A percentile compares a stretch with the other conserved stretches of the same genome.
These are phyloP conservation scores for Drosophila malerkotliana DNA, from an alignment of 1,140 invertebrate genomes.

Conservation along the genomic window DNA sequence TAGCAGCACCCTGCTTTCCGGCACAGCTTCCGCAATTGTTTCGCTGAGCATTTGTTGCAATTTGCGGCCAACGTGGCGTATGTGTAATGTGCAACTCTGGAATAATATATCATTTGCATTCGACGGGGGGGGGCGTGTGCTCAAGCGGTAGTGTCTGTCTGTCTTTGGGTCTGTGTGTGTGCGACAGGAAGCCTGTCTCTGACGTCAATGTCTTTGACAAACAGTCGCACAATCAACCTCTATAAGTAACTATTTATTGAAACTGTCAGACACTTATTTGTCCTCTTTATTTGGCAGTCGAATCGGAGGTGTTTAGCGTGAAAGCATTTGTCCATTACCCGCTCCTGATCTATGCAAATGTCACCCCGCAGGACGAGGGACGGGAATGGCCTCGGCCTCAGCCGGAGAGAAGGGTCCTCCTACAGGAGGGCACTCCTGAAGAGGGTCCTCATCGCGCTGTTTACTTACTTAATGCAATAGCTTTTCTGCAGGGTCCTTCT, in stretches of 20 bases:
- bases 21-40: constrained; percentile 12
- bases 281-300: constrained; percentile 43
- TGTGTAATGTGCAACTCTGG: constrained; percentile 42
- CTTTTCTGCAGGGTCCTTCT: constrained; percentile 24
- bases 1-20: constrained; percentile 22
- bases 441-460: constrained; percentile 24
- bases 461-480: constrained; percentile 54
- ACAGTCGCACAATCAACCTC: constrained; percentile 7
- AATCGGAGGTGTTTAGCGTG: constrained; percentile 44
- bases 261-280: constrained; percentile 42
- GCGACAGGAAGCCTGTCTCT: constrained; percentile 13
- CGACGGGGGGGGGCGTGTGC: background rate
- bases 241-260: constrained; percentile 37
- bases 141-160: background rate
- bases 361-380: constrained; percentile 6
- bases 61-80: constrained; percentile 46
- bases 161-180: background rate
- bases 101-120: constrained; percentile 49
- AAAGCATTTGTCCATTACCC: constrained; percentile 51
- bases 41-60: constrained; percentile 44
- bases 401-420: constrained; percentile 13
- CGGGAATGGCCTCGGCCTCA: constrained; percentile 23
- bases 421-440: constrained; percentile 9
- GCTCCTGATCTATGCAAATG: constrained; percentile 28
- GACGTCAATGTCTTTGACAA: constrained; percentile 25